These are phyloP conservation scores for Reticulitermes lucifugus DNA, from an alignment of 2,888 invertebrate genomes.

Conservation along the genomic window DNA sequence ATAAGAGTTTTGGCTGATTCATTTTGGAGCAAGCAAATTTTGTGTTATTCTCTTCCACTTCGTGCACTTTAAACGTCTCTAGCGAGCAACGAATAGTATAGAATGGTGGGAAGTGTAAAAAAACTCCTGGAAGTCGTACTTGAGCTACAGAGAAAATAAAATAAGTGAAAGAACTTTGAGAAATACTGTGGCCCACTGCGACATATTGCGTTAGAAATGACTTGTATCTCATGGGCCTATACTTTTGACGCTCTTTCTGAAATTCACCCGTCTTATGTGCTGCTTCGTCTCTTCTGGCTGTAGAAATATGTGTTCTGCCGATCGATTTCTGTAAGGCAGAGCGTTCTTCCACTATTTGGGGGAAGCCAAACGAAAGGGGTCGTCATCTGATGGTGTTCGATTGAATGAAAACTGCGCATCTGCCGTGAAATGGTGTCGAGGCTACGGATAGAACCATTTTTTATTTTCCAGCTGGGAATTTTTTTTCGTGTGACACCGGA, in stretches of 20 bases:
- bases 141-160: neutral
- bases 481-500: neutral
- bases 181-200: slow-evolving; percentile 7
- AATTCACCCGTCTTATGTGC: neutral
- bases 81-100: neutral
- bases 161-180: neutral
- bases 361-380: slow-evolving; percentile 25
- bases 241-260: slow-evolving; percentile 12
- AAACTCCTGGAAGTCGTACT: neutral
- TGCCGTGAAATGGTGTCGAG: slow-evolving; percentile 30
- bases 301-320: slow-evolving; percentile 7
- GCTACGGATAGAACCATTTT: slow-evolving; percentile 15
- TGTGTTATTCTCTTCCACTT: neutral
- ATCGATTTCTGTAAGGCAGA: slow-evolving; percentile 17
- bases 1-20: neutral
- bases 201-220: slow-evolving; percentile 24
- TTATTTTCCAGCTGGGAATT: slow-evolving; percentile 17
- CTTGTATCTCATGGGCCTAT: slow-evolving; percentile 9
- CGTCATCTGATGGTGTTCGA: slow-evolving; percentile 26
- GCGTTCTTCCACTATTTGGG: neutral
- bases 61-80: neutral
- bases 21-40: neutral
- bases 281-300: no score
- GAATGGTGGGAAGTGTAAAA: neutral
- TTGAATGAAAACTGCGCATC: slow-evolving; percentile 31